phyloP scores from a whole-genome alignment of 2,113 vertebrate genomes.

The Hiodon tergisus region DNA sequence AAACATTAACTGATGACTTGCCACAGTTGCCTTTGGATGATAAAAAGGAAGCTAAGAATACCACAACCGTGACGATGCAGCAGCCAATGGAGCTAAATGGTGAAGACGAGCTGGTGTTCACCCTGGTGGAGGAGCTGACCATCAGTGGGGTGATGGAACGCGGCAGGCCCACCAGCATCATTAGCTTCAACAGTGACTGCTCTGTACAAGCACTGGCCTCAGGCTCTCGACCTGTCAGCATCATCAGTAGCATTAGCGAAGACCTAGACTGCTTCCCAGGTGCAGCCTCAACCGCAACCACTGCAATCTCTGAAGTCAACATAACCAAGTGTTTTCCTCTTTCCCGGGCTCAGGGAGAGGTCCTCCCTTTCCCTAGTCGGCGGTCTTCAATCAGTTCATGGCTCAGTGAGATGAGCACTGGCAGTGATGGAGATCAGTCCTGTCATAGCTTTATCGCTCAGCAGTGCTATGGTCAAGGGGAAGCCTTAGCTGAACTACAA shows the following conservation, averaged over 20 bases:
- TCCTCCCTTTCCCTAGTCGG: slow-evolving; percentile 61
- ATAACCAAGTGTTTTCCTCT: slow-evolving; percentile 78
- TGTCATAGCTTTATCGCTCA: slow-evolving; percentile 82
- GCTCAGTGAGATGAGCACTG: slow-evolving; percentile 84
- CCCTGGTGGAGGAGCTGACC: slow-evolving; percentile 72
- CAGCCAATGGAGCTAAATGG: slow-evolving; percentile 69
- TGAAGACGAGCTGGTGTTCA: slow-evolving; percentile 80
- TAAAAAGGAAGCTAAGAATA: slow-evolving; percentile 70
- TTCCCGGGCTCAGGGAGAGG: slow-evolving; percentile 63
- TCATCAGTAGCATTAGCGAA: slow-evolving; percentile 85
- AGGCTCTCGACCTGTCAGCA: slow-evolving; percentile 78
- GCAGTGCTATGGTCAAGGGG: slow-evolving; percentile 79
- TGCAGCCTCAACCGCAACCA: slow-evolving; percentile 61
- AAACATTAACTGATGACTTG: slow-evolving; percentile 54
- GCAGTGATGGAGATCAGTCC: slow-evolving; percentile 83
- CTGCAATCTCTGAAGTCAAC: slow-evolving; percentile 82
- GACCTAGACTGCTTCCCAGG: slow-evolving; percentile 67
- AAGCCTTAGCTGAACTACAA: slow-evolving; percentile 78
- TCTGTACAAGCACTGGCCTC: slow-evolving; percentile 75
- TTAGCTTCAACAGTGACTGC: slow-evolving; percentile 87
- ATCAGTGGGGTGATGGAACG: slow-evolving; percentile 71
- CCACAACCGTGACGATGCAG: slow-evolving; percentile 77
- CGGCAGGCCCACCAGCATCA: slow-evolving; percentile 81
- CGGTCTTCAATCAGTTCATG: slow-evolving; percentile 87
- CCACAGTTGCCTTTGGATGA: slow-evolving; percentile 62